Conservation (phyloP, 2,797 vertebrate genomes). For the Euthynnus affinis region DNA sequence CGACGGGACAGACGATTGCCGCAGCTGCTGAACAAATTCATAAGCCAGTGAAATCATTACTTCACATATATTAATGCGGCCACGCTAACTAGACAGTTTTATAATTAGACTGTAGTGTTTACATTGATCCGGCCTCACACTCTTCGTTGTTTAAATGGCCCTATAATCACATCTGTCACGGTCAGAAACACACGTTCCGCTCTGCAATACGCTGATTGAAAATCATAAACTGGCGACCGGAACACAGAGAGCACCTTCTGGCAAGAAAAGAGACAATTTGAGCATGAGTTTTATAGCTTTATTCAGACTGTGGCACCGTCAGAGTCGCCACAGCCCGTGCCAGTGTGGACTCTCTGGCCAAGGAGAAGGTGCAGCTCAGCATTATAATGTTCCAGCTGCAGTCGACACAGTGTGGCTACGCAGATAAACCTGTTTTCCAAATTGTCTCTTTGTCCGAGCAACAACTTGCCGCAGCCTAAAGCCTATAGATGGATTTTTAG, state of each 20-base stretch:
- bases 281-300: slow-evolving; percentile 42
- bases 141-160: slow-evolving; percentile 16
- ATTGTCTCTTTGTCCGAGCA: slow-evolving; percentile 6
- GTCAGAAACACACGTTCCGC: neutral
- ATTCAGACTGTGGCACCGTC: slow-evolving; percentile 53
- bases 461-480: neutral
- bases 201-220: slow-evolving; percentile 16
- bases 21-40: neutral
- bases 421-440: slow-evolving; percentile 36
- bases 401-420: slow-evolving; percentile 49
- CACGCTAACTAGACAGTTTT: neutral
- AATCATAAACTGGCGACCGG: slow-evolving; percentile 17
- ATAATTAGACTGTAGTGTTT: neutral
- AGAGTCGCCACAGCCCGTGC: slow-evolving; percentile 43
- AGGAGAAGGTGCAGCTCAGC: slow-evolving; percentile 70
- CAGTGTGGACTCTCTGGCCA: slow-evolving; percentile 46
- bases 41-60: neutral
- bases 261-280: slow-evolving; percentile 43
- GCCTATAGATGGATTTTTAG: slow-evolving; percentile 11
- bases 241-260: slow-evolving; percentile 33
- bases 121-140: slow-evolving; percentile 1
- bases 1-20: neutral
- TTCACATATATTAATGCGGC: neutral
- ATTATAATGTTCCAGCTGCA: slow-evolving; percentile 80
- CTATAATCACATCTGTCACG: neutral